phyloP scores from a whole-genome alignment of 2,113 vertebrate species.

The Setophaga coronata region DNA sequence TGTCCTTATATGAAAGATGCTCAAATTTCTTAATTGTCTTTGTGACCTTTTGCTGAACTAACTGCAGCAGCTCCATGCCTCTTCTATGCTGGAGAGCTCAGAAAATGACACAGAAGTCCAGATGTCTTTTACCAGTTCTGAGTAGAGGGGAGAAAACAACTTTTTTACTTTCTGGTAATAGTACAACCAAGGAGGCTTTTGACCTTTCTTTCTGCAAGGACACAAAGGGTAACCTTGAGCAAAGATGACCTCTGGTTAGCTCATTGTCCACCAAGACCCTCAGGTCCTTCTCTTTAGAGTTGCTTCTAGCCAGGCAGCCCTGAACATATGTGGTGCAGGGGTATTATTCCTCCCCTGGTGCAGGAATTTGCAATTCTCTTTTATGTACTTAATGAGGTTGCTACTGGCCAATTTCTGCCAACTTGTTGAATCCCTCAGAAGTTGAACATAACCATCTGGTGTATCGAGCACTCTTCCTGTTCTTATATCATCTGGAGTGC shows the following conservation, averaged over 20 bases:
- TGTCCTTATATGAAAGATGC: background rate
- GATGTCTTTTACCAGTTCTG: background rate
- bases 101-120: background rate
- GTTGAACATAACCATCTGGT: background rate
- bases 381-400: background rate
- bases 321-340: background rate
- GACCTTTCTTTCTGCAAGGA: background rate
- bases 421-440: background rate
- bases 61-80: background rate
- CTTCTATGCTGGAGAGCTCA: background rate
- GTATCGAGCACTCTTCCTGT: background rate
- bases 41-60: background rate
- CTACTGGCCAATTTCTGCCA: background rate
- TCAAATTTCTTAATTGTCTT: background rate
- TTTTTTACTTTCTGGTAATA: background rate
- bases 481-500: background rate
- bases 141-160: background rate
- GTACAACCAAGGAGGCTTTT: background rate
- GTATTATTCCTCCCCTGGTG: background rate
- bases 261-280: background rate
- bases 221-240: background rate
- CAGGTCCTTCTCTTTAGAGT: background rate
- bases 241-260: background rate
- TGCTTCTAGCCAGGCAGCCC: background rate
- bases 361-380: background rate